Conservation (phyloP, 2,113 vertebrate species). For the Erythrolamprus reginae region DNA sequence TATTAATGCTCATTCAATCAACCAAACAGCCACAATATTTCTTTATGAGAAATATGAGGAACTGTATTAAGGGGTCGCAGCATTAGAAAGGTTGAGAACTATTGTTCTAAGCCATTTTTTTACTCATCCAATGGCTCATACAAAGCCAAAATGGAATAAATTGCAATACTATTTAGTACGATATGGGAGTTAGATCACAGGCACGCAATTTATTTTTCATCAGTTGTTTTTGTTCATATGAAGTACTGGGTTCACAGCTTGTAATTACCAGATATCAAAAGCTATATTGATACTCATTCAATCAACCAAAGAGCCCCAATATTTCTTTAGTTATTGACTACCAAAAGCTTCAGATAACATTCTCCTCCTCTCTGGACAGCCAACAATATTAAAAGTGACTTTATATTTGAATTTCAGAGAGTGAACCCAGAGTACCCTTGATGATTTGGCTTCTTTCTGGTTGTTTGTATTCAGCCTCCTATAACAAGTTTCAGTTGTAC, state of each 20-base stretch:
- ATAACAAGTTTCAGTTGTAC: neutral
- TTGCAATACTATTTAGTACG: neutral
- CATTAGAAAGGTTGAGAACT: too few relatives aligned
- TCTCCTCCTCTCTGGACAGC: neutral
- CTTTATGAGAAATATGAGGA: too few relatives aligned
- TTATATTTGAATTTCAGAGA: constrained; percentile 6
- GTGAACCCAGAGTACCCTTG: neutral
- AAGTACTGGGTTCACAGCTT: too few relatives aligned
- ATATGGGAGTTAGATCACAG: neutral
- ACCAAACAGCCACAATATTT: neutral
- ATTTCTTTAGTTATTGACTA: too few relatives aligned
- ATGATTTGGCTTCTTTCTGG: constrained; percentile 8
- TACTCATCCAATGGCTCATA: neutral
- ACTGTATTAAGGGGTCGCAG: too few relatives aligned
- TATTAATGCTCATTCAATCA: neutral
- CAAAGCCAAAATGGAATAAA: neutral
- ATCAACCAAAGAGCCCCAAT: neutral
- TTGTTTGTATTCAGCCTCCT: neutral
- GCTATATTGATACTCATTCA: neutral
- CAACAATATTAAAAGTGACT: neutral
- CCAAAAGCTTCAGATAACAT: neutral
- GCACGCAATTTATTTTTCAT: neutral
- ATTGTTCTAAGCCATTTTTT: neutral
- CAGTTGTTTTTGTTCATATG: neutral
- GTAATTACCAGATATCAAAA: neutral